Percentiles rank a stretch among this genome's conserved stretches.
Conservation (phyloP, 2,888 invertebrate genomes). For the Chydorus sphaericus region DNA sequence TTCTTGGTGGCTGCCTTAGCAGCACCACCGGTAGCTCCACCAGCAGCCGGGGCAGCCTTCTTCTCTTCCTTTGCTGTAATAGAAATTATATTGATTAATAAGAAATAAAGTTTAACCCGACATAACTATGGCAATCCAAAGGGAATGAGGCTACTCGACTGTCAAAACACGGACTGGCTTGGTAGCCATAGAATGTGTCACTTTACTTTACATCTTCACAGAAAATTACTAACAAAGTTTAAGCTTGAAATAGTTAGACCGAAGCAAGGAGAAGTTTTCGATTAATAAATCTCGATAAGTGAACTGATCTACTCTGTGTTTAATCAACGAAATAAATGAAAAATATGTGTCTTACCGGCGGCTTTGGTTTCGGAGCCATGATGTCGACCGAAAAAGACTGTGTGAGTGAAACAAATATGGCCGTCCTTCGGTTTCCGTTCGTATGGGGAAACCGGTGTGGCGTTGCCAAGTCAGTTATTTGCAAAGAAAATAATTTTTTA, state of each 20-base stretch:
- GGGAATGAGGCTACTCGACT: neutral
- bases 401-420: too few species aligned
- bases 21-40: conserved; percentile 34
- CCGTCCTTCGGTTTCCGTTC: too few species aligned
- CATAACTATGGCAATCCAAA: conserved; percentile 35
- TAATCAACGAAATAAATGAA: neutral
- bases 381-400: conserved; percentile 27
- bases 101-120: conserved; percentile 21
- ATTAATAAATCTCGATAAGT: neutral
- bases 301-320: neutral
- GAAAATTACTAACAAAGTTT: too few species aligned
- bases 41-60: conserved; percentile 22
- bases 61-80: conserved; percentile 20
- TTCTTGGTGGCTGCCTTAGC: conserved; percentile 16
- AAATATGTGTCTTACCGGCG: conserved; percentile 44
- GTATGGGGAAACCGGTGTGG: neutral
- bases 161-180: neutral
- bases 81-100: conserved; percentile 12
- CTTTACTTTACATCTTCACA: neutral
- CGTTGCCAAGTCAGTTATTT: too few species aligned
- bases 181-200: too few species aligned
- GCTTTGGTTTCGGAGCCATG: conserved; percentile 74
- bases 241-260: too few species aligned
- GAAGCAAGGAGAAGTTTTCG: neutral
- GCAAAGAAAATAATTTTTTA: too few species aligned